Evolutionary conservation across 1,140 invertebrate species (phyloP), one percentile per base, ranked within the genome.

Genomic region (Gyrodactylus salaris): DNA sequence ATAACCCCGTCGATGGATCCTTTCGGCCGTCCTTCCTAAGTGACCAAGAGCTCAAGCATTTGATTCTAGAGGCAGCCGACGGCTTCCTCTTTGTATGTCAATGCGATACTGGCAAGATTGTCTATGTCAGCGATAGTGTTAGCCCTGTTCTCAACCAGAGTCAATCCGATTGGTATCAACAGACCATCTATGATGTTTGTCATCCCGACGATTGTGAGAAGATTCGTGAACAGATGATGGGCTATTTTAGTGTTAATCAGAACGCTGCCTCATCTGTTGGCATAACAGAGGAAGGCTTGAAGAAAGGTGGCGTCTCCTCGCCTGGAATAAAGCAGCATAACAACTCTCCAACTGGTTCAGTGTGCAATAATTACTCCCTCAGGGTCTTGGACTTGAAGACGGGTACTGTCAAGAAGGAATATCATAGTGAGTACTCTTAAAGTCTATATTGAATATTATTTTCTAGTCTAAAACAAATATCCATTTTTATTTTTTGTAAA

Each of bases 201-300:
- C 95, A 99, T 84, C 91, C 91, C 0, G 94, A 99, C 78, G 95
- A 99, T 81, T 86, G 92, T 0, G 92, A 97, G 77, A 98, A 98
- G 83, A 83, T 86, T n/a, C 83, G 90, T 25, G 95, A 98, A 80
- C 95, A 99, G 80, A 82, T 99, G 23, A 16, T n/a, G 7, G 34
- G 34, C 34, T 54, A 16, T 54, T 54, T 54, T 54, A 54, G n/a
- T n/a, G n/a, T 54, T 54, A 54, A 54, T n/a, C 34, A 54, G n/a
- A 54, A 54, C 34, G 7, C 34, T 54, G 34, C 34, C 7, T 7
- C 34, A 54, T 54, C 34, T 54, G 7, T 54, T 7, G n/a, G n/a
- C n/a, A 54, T 54, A 54, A 54, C 34, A n/a, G 34, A 54, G 34
- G 34, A 54, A n/a, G n/a, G n/a, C n/a, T 54, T n/a, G 34, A 68